Evolutionary conservation across 1,140 invertebrate genomes (phyloP).

Genomic region (Habropoda laboriosa): DNA sequence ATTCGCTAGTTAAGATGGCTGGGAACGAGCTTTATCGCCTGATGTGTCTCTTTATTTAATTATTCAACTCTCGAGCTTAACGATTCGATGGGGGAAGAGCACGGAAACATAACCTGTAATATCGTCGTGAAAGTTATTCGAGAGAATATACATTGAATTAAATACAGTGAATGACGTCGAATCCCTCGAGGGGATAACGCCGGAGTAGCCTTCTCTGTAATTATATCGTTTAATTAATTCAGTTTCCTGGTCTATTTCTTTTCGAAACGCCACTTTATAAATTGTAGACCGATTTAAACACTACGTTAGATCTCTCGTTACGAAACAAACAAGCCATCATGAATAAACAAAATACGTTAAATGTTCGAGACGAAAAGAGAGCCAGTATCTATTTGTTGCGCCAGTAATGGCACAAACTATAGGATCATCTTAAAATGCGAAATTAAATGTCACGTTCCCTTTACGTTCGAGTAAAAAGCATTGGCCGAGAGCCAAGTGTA

Average conservation of each 20-base stretch:
- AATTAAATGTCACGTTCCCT: conserved; percentile 18
- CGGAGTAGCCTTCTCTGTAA: neutral
- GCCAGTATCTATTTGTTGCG: neutral
- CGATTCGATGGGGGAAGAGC: conserved; percentile 16
- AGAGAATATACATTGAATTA: conserved; percentile 42
- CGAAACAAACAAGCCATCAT: neutral
- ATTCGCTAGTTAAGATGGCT: conserved; percentile 40
- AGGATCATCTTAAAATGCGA: neutral
- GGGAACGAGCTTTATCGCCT: conserved; percentile 25
- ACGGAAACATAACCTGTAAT: conserved; percentile 24
- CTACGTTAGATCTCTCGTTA: neutral
- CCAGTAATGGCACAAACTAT: neutral
- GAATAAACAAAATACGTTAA: conserved; percentile 7
- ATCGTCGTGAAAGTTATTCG: conserved; percentile 26
- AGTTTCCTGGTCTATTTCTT: neutral
- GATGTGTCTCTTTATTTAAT: conserved; percentile 43
- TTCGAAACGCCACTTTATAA: neutral
- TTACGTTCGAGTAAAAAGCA: neutral
- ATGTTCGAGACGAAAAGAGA: neutral
- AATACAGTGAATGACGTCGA: neutral
- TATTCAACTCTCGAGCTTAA: conserved; percentile 29
- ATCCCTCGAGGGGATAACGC: neutral
- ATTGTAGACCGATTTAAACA: neutral
- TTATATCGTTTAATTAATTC: conserved; percentile 25
- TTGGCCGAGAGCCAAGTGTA: neutral